Evolutionary conservation across 2,113 vertebrate genomes (phyloP), one percentile per base, ranked within the genome.

Genomic region (Entomyzon cyanotis): DNA sequence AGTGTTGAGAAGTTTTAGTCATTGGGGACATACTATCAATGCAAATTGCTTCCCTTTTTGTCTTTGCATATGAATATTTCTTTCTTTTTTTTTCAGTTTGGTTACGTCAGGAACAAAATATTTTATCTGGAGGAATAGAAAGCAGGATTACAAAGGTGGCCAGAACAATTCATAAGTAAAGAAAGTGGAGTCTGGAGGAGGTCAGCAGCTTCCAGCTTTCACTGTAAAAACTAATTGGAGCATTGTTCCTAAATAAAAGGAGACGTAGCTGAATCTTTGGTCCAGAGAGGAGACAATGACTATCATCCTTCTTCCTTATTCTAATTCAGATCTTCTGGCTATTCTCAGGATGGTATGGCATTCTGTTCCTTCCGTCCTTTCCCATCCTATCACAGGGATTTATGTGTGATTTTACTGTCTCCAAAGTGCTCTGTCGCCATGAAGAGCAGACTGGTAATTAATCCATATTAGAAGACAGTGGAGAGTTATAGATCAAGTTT

Each of bases 371-470:
- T 91, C 62, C 0, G 0, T 53, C 46, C 46, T 70, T 78, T 87
- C 27, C 25, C 19, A 89, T 55, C 41, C 20, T 0, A 0, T 70
- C 67, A 53, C 11, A 58, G 23, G 58, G 21, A 83, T 91, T 94
- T 82, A 83, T 46, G n/a, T 39, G 15, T 35, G 28, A 87, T 83
- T 84, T 91, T 87, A 74, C 37, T 42, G 63, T 76, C 63, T 87
- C 18, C 74, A 47, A 30, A 52, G 28, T 20, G 14, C 8, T 42
- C 49, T 79, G 74, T 73, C 22, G 12, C 84, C 75, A 63, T 2
- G 7, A 95, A 93, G 55, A 91, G 13, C 74, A 95, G 50, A 91
- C 63, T 90, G 44, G 27, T 21, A 85, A 90, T 95, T 92, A 94
- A 84, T 78, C n/a, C n/a, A 35, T 59, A 56, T 71, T 84, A 87